These are phyloP conservation scores for Varanus salvator DNA, from an alignment of 2,113 vertebrate genomes.

Conservation along the genomic window DNA sequence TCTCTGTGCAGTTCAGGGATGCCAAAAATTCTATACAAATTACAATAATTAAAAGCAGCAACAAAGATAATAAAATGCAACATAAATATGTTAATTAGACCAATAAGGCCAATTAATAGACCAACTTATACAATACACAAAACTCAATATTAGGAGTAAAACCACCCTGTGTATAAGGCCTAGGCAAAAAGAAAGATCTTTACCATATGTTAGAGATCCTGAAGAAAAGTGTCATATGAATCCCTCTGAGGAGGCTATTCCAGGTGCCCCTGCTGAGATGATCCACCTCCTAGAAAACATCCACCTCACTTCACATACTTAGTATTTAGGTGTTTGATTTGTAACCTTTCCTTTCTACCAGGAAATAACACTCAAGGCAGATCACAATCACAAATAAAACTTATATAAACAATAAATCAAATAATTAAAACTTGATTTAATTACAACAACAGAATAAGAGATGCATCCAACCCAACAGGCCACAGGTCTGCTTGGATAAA, in stretches of 20 bases:
- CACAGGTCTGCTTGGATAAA: too few relatives aligned
- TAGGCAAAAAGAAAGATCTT: neutral
- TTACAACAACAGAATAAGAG: too few relatives aligned
- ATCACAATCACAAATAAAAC: too few relatives aligned
- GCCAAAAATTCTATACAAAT: neutral
- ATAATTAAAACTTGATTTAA: too few relatives aligned
- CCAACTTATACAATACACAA: neutral
- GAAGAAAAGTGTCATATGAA: neutral
- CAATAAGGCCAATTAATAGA: neutral
- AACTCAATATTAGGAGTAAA: neutral
- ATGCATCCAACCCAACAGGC: too few relatives aligned
- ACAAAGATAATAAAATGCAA: neutral
- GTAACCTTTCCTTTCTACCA: too few relatives aligned
- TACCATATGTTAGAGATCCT: neutral
- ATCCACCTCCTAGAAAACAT: neutral
- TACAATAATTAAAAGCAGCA: neutral
- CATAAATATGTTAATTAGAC: neutral
- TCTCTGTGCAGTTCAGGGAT: too few relatives aligned
- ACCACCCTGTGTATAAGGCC: neutral
- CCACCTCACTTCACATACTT: neutral
- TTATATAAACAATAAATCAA: too few relatives aligned
- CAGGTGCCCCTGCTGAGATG: neutral
- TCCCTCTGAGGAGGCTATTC: too few relatives aligned
- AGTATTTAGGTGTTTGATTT: too few relatives aligned
- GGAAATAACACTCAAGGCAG: too few relatives aligned